A percentile compares a stretch with the other conserved stretches of the same genome.
These are phyloP conservation scores for Drosophila takahashii DNA, from an alignment of 1,140 invertebrate genomes.

Conservation along the genomic window DNA sequence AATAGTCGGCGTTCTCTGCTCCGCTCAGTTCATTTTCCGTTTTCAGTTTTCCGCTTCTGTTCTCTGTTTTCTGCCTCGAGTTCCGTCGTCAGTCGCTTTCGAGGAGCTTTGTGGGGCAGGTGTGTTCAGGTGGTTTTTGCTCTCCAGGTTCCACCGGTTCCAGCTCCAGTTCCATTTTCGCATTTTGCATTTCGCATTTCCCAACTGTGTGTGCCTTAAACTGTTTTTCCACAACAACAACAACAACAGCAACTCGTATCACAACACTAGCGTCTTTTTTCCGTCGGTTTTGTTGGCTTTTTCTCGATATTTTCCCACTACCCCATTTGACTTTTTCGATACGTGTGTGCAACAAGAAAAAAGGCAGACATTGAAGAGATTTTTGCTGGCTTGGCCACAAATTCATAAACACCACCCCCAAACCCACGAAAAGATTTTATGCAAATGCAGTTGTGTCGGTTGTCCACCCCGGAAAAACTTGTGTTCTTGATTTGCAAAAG, in stretches of 20 bases:
- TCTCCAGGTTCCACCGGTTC: constrained; percentile 23
- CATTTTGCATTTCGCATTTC: constrained; percentile 29
- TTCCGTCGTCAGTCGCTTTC: constrained; percentile 81
- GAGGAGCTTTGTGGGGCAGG: constrained; percentile 83
- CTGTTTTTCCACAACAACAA: constrained; percentile 18
- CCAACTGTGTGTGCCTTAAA: constrained; percentile 42
- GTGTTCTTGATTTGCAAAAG: constrained; percentile 68
- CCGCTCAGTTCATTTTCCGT: constrained; percentile 26
- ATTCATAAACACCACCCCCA: constrained; percentile 27
- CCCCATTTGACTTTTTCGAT: neutral
- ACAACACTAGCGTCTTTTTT: constrained; percentile 10
- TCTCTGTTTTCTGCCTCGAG: constrained; percentile 40
- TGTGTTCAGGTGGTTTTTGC: constrained; percentile 76
- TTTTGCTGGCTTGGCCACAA: constrained; percentile 34
- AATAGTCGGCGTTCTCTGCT: constrained; percentile 59
- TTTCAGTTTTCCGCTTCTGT: constrained; percentile 45
- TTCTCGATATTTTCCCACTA: constrained; percentile 23
- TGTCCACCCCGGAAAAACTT: constrained; percentile 46
- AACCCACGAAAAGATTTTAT: constrained; percentile 15
- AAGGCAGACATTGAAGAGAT: constrained; percentile 40
- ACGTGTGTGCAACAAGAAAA: constrained; percentile 44
- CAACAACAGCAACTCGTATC: neutral
- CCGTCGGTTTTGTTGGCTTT: constrained; percentile 42
- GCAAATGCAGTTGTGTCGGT: constrained; percentile 66
- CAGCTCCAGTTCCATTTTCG: constrained; percentile 20